phyloP scores from a whole-genome alignment of 2,113 vertebrate genomes.

The Spea multiplicata region DNA sequence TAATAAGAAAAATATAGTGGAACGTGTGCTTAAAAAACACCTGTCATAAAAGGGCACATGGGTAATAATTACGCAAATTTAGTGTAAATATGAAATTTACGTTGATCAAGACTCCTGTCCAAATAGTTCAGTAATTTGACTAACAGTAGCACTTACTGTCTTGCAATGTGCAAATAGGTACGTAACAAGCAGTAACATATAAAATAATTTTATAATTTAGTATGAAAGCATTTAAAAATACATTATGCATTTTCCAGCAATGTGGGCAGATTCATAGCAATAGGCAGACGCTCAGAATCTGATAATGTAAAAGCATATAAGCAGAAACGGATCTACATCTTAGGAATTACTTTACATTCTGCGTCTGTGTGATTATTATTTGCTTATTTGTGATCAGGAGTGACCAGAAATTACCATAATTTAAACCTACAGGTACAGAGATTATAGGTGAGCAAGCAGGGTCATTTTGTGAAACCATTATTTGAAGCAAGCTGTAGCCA shows the following conservation, averaged over 20 bases:
- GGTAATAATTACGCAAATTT: constrained; percentile 42
- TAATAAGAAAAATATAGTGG: constrained; percentile 44
- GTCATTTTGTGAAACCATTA: too few relatives aligned
- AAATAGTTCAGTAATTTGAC: constrained; percentile 39
- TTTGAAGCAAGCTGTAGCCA: too few relatives aligned
- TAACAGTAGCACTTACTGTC: constrained; percentile 17
- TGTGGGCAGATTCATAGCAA: not conserved
- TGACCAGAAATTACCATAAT: too few relatives aligned
- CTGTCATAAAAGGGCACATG: constrained; percentile 49
- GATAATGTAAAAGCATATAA: too few relatives aligned
- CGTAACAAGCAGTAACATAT: constrained; percentile 23
- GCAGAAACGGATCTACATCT: too few relatives aligned
- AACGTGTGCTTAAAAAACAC: constrained; percentile 42
- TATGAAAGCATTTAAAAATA: not conserved
- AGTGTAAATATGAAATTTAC: constrained; percentile 57
- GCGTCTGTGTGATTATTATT: too few relatives aligned
- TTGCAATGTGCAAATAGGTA: constrained; percentile 29
- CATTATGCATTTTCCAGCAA: not conserved
- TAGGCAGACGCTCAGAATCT: too few relatives aligned
- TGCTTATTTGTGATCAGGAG: too few relatives aligned
- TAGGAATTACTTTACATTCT: too few relatives aligned
- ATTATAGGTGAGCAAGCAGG: too few relatives aligned
- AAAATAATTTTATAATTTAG: constrained; percentile 1
- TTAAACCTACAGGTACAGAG: too few relatives aligned
- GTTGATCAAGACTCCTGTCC: constrained; percentile 53